Base-by-base conservation (phyloP, 2,888 invertebrate species). In the Zygogramma bicolorata region DNA sequence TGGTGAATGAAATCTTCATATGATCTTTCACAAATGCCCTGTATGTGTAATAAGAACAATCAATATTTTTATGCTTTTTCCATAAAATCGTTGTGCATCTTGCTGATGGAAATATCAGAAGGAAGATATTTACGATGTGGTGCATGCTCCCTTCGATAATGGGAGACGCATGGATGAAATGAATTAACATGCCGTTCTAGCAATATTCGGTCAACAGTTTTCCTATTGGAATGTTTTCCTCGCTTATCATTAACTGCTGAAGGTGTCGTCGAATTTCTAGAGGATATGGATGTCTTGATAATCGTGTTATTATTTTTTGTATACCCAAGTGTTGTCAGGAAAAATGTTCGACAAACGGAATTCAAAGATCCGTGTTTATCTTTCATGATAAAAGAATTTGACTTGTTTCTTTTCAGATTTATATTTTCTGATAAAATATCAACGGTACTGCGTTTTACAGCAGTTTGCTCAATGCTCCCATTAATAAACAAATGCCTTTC, bases 401-500 rank as follows among this genome's bases (percentile, higher is more conserved):
- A 57, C 40, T 70, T 31, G 25, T 70, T 53, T 63, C 70, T 70
- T 63, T 63, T 70, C 57, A 62, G 22, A 34, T 62, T 29, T 38
- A 22, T 69, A 31, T 70, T 63, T n/a, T 42, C 40, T 1, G 40
- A 42, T 42, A 42, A 42, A 42, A 42, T 42, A 42, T 15, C 40
- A 15, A 42, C 15, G 7, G 40, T 15, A 1, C 40, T 42, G 40
- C 40, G 15, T 2, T 42, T 42, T 15, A 42, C 40, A 42, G 53
- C 57, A 65, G 40, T 63, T 63, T 70, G 70, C 29, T 58, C 65
- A 65, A 66, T 65, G 59, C 66, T 70, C 27, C 15, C 46, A 20
- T 70, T 70, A 42, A 70, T 34, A 65, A 65, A 70, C 31, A 70
- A 34, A 46, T 68, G 61, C 61, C 68, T 42, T 68, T 10, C 68